phyloP scores from a whole-genome alignment of 37 sponge, comb jelly and placozoan genomes.

The Lycopodina hypogea region DNA sequence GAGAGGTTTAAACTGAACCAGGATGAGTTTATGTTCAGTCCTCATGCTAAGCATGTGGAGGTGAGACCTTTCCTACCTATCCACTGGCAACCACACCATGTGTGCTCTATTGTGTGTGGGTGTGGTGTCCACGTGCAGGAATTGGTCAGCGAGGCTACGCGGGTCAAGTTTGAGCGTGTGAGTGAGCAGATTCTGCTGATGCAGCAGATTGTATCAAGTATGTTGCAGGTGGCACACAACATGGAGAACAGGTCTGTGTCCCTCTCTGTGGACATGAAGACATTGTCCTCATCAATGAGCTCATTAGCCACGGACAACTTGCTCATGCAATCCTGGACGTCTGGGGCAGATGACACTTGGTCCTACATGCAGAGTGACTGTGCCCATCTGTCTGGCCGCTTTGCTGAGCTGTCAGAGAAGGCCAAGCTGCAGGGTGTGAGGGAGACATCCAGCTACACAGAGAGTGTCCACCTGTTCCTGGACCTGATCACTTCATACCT shows the following conservation, averaged over 20 bases:
- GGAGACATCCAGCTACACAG: constrained; percentile 48
- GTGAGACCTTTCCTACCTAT: constrained; percentile 1
- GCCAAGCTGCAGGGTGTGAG: constrained; percentile 12
- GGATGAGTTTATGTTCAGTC: constrained; percentile 73
- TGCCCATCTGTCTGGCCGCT: constrained; percentile 2
- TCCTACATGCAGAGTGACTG: constrained; percentile 42
- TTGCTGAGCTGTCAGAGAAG: constrained; percentile 30
- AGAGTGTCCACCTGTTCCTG: constrained; percentile 54
- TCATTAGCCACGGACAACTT: constrained; percentile 36
- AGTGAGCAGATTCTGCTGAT: constrained; percentile 56
- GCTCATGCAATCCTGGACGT: constrained; percentile 50
- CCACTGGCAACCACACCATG: neutral
- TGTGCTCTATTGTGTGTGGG: neutral
- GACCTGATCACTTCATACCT: constrained; percentile 59
- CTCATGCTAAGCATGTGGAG: constrained; percentile 29
- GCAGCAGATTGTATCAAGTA: constrained; percentile 26
- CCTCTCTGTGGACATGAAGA: constrained; percentile 35
- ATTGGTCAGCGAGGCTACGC: constrained; percentile 42
- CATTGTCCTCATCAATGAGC: constrained; percentile 19
- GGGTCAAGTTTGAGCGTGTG: constrained; percentile 40
- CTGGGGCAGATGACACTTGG: constrained; percentile 56
- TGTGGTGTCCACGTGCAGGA: constrained; percentile 51
- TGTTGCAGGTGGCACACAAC: constrained; percentile 54
- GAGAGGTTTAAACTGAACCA: constrained; percentile 62
- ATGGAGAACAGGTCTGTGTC: constrained; percentile 43